Percentiles rank a stretch among this genome's conserved stretches.
Conservation (phyloP, 2,113 vertebrate genomes). For the Actinemys pallida region DNA sequence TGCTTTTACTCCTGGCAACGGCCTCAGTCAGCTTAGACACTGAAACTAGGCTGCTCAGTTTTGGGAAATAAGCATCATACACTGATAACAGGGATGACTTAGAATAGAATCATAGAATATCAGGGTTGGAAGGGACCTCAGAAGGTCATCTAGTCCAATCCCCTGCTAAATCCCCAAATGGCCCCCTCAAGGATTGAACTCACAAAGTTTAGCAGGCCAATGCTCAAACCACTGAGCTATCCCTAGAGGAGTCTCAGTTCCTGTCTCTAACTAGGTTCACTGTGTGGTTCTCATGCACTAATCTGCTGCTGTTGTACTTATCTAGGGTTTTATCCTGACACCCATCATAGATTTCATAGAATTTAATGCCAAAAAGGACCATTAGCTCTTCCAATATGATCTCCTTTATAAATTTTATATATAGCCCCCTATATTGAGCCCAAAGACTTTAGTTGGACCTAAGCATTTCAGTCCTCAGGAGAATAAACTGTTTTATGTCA, state of each 20-base stretch:
- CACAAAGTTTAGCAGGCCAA: too few relatives aligned
- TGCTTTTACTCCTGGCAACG: neutral
- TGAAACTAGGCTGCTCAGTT: neutral
- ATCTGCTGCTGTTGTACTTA: neutral
- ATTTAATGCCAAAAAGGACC: neutral
- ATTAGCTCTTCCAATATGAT: neutral
- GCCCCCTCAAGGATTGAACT: too few relatives aligned
- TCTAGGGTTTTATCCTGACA: neutral
- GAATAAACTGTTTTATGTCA: neutral
- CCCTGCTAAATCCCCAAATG: too few relatives aligned
- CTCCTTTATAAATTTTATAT: neutral
- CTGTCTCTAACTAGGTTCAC: neutral
- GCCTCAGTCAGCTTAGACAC: neutral
- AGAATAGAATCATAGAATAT: too few relatives aligned
- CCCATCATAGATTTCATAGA: neutral
- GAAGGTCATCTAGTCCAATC: too few relatives aligned
- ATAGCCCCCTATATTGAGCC: neutral
- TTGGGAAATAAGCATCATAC: too few relatives aligned
- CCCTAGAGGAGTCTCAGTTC: neutral
- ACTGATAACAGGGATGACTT: too few relatives aligned
- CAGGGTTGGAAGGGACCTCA: too few relatives aligned
- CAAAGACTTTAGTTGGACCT: neutral
- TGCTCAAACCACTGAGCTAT: too few relatives aligned
- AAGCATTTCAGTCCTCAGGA: neutral
- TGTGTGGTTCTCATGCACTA: neutral